Conservation (phyloP, 37 sponge, comb jelly and placozoan genomes). For the Mnemiopsis leidyi region DNA sequence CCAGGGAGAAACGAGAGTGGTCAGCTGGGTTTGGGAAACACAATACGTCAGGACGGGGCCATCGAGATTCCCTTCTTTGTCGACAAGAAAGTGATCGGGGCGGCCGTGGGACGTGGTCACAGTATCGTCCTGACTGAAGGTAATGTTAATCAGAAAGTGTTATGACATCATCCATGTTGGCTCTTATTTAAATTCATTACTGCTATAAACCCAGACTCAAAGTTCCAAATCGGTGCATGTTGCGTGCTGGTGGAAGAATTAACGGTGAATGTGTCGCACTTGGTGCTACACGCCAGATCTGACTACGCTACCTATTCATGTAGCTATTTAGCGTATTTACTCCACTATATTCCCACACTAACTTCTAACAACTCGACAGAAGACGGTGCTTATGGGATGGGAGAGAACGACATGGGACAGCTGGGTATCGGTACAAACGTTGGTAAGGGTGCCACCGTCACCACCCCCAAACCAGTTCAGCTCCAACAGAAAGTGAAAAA, state of each 20-base stretch:
- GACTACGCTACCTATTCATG: too few species aligned
- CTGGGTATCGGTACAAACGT: slow-evolving; percentile 31
- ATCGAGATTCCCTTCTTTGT: background rate
- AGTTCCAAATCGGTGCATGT: too few species aligned
- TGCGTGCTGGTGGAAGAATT: too few species aligned
- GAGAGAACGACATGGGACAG: slow-evolving; percentile 52
- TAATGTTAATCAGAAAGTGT: too few species aligned
- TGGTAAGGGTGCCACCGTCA: background rate
- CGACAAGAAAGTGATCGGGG: background rate
- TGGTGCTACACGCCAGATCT: too few species aligned
- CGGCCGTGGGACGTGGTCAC: background rate
- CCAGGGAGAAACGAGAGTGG: slow-evolving; percentile 16
- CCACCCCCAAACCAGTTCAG: background rate
- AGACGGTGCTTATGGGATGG: slow-evolving; percentile 20
- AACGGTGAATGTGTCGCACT: too few species aligned
- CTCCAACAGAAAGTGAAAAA: background rate
- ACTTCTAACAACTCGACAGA: background rate
- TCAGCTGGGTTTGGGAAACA: background rate
- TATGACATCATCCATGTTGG: too few species aligned
- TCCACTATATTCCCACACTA: too few species aligned
- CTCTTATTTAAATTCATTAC: too few species aligned
- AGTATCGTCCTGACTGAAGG: slow-evolving; percentile 4
- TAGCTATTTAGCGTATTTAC: too few species aligned
- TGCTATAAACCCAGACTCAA: too few species aligned
- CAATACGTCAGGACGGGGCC: background rate